phyloP scores from a whole-genome alignment of 2,888 invertebrate species.

The Patella ulyssiponensis region DNA sequence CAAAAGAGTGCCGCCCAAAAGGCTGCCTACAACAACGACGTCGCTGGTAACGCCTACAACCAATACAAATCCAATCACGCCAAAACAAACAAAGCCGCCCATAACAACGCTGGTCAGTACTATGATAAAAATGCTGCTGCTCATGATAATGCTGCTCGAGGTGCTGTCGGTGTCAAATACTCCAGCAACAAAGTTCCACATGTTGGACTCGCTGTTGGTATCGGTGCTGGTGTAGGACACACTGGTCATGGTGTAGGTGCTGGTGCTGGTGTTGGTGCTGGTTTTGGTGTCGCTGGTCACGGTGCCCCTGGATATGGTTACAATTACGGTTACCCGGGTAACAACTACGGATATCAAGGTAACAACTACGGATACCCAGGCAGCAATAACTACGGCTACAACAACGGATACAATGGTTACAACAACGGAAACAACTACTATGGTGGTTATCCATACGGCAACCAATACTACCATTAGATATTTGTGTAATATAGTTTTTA shows the following conservation, averaged over 20 bases:
- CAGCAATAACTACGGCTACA: background rate
- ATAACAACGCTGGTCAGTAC: background rate
- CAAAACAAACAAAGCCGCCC: background rate
- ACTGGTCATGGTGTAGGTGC: background rate
- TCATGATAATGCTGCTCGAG: background rate
- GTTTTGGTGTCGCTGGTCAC: background rate
- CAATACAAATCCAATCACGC: background rate
- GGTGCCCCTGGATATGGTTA: background rate
- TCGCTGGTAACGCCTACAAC: background rate
- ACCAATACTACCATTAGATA: background rate
- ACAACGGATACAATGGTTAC: constrained; percentile 3
- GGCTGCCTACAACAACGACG: background rate
- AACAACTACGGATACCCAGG: constrained; percentile 1
- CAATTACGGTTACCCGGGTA: background rate
- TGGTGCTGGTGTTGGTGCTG: background rate
- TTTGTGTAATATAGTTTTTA: no score
- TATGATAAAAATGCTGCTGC: constrained; percentile 5
- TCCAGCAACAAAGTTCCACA: background rate
- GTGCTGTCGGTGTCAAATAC: constrained; percentile 1
- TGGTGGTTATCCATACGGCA: background rate
- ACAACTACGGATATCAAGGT: background rate
- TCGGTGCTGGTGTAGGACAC: background rate
- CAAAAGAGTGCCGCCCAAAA: background rate
- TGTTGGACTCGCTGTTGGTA: background rate
- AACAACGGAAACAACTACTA: background rate